Evolutionary conservation across 2,113 vertebrate species (phyloP).

Genomic region (Physeter macrocephalus): DNA sequence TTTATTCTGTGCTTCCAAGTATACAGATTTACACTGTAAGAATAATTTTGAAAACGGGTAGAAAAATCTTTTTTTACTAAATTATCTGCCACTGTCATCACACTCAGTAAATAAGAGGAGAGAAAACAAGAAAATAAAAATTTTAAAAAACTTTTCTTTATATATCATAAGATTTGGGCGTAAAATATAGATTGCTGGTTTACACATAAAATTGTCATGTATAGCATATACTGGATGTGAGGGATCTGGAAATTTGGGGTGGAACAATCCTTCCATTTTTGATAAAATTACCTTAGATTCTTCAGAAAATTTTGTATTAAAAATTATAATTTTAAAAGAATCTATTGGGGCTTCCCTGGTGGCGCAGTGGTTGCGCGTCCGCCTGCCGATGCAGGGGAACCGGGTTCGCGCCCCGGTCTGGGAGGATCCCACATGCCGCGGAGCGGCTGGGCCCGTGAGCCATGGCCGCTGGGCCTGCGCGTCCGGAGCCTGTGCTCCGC

Average conservation of each 20-base stretch:
- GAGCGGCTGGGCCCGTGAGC: no score
- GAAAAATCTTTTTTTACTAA: not conserved
- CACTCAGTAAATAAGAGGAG: not conserved
- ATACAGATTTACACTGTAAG: not conserved
- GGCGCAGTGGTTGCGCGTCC: no score
- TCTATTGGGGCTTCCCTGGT: not conserved
- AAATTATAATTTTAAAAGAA: not conserved
- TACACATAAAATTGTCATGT: not conserved
- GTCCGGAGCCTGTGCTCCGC: no score
- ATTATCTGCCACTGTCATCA: not conserved
- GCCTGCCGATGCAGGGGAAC: no score
- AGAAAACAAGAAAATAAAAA: not conserved
- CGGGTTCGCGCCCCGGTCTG: no score
- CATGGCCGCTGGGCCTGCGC: no score
- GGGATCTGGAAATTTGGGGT: not conserved
- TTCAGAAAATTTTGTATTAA: conserved; percentile 1
- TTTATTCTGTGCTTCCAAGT: not conserved
- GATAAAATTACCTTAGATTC: conserved; percentile 1
- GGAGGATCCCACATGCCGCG: no score
- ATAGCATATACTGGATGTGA: not conserved
- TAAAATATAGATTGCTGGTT: not conserved
- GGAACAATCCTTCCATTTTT: not conserved
- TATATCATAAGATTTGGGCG: not conserved
- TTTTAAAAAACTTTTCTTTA: not conserved
- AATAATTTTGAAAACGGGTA: conserved; percentile 4